Evolutionary conservation across 2,888 invertebrate species (phyloP), one percentile per base, ranked within the genome.

Genomic region (Cerastoderma edule): DNA sequence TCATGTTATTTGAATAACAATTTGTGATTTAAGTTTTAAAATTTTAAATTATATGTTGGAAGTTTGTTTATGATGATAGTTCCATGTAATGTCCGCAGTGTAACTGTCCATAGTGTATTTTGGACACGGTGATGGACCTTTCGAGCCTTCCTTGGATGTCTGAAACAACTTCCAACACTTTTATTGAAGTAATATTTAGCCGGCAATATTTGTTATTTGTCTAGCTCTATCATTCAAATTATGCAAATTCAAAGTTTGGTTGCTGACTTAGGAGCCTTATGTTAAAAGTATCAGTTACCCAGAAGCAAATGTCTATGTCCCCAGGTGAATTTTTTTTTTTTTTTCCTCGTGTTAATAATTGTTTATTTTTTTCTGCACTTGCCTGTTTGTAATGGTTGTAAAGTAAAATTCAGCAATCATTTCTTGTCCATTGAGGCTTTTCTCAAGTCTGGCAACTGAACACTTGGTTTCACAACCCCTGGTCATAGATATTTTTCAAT

Each of bases 11-110:
- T 10, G 39, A 39, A 8, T 39, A 39, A 16, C 39, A 39, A 39
- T 39, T 56, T 13, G 4, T 4, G 24, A 27, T 53, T 53, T 2
- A 19, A n/a, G n/a, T n/a, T n/a, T n/a, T n/a, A n/a, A n/a, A n/a
- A n/a, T n/a, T n/a, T n/a, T n/a, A n/a, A n/a, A n/a, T n/a, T n/a
- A n/a, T n/a, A n/a, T n/a, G n/a, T n/a, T n/a, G n/a, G n/a, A n/a
- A n/a, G n/a, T n/a, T n/a, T n/a, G n/a, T n/a, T 56, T 24, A 56
- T 56, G 56, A 56, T 56, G 56, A 56, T 27, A 56, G n/a, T 56
- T 56, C 56, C 56, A 28, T 56, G 30, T 24, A 46, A 3, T 24
- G 56, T 56, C 56, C 56, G 56, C 56, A 56, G 32, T 30, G 28
- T 1, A 30, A n/a, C n/a, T 56, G 56, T 8, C 56, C 56, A 56